Percentiles rank a stretch among this genome's conserved stretches.
phyloP scores from a whole-genome alignment of 2,888 invertebrate species.

The Abrostola tripartita region DNA sequence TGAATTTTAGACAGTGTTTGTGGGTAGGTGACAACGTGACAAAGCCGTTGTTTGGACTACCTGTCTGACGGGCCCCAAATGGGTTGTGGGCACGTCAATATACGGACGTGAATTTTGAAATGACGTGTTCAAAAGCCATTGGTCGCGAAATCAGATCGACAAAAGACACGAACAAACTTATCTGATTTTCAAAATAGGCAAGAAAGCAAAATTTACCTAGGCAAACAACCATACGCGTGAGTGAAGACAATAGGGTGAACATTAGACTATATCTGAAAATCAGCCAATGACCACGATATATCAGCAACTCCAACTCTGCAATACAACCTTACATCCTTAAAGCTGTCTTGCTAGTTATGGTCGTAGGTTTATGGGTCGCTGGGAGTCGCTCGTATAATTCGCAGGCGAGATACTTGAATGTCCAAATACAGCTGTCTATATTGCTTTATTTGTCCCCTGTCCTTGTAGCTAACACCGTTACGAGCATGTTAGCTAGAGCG shows the following conservation, averaged over 20 bases:
- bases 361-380: conserved; percentile 54
- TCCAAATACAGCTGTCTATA: conserved; percentile 66
- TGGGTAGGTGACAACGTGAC: conserved; percentile 40
- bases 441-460: conserved; percentile 62
- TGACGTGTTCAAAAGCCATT: conserved; percentile 5
- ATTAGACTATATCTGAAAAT: conserved; percentile 33
- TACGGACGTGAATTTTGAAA: conserved; percentile 6
- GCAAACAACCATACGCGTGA: conserved; percentile 15
- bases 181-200: neutral
- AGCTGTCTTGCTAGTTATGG: conserved; percentile 46
- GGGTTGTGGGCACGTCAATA: conserved; percentile 12
- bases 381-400: conserved; percentile 54
- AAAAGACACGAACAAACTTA: neutral
- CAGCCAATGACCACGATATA: conserved; percentile 35
- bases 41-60: conserved; percentile 36
- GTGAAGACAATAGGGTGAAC: conserved; percentile 13
- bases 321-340: conserved; percentile 36
- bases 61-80: conserved; percentile 24
- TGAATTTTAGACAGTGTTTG: conserved; percentile 59
- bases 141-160: conserved; percentile 1
- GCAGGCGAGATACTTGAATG: conserved; percentile 54
- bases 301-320: conserved; percentile 34
- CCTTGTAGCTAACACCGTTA: conserved; percentile 56
- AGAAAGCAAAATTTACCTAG: neutral
- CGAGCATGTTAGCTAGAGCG: conserved; percentile 37